These are phyloP conservation scores for Pterocles gutturalis DNA, from an alignment of 2,113 vertebrate species.

Conservation along the genomic window DNA sequence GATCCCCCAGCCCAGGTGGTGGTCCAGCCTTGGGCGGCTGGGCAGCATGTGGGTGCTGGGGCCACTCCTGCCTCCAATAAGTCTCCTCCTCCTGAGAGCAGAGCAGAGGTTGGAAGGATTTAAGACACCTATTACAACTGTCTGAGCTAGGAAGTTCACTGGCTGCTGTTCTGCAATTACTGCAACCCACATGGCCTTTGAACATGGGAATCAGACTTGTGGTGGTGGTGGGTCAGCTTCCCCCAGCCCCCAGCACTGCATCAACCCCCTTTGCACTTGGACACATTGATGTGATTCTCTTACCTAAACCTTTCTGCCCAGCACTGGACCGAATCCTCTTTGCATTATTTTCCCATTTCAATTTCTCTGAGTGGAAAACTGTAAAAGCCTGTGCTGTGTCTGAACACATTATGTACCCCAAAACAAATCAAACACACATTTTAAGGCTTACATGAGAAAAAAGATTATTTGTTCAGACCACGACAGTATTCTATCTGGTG, in stretches of 20 bases:
- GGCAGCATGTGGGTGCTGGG: not conserved
- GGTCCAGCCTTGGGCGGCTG: accelerated
- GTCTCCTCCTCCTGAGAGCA: not conserved
- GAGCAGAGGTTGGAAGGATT: not conserved
- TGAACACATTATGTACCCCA: not conserved
- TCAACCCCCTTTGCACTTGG: not conserved
- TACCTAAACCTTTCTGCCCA: not conserved
- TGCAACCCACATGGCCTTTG: not conserved
- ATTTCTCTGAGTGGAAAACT: not conserved
- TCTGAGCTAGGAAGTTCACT: not conserved
- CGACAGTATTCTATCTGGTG: not conserved
- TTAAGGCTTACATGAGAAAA: not conserved
- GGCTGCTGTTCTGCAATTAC: not conserved
- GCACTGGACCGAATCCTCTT: not conserved
- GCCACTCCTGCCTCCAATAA: not conserved
- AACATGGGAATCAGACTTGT: accelerated
- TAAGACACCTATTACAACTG: not conserved
- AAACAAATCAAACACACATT: accelerated
- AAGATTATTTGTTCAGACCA: not conserved
- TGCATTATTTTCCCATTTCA: not conserved
- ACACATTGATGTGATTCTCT: not conserved
- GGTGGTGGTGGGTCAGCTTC: not conserved
- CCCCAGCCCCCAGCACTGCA: too few species aligned
- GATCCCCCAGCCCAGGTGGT: not conserved
- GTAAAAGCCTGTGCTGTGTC: not conserved